Evolutionary conservation across 2,797 vertebrate species (phyloP), one percentile per base, ranked within the genome.

Genomic region (Gobionotothen gibberifrons): DNA sequence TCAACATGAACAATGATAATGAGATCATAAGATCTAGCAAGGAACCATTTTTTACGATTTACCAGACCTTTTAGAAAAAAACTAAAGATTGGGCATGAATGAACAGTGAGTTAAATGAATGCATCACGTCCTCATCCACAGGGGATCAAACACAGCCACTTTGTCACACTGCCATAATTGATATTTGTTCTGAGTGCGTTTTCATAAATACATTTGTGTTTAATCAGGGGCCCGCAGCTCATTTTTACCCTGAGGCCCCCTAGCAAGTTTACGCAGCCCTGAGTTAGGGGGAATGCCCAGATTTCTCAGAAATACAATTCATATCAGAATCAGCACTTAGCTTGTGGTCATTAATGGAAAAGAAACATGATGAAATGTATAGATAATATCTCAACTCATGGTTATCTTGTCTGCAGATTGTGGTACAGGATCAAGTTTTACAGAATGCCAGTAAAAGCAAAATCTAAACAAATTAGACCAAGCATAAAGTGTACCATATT

Each of bases 261-360:
- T 40, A 4, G 3, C 3, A 0, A 8, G 36, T 60, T 52, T 22
- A 10, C 32, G 56, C 1, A 2, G 29, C 55, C 10, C 36, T 55
- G 55, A 17, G 36, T 29, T 13, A 51, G 39, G 44, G 54, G 10
- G 54, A 70, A 57, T 74, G 26, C 29, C 15, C 26, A 42, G 40
- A 61, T 40, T 73, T 70, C 61, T 57, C 64, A 76, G 69, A 79
- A 74, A 69, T 39, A 63, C 39, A 46, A 47, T 66, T 66, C 2
- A 62, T 56, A 74, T 75, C 71, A 78, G 42, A 64, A 42, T 76
- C 26, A 55, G 15, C 29, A 63, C 56, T 48, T 53, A 44, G 17
- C 49, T 62, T 57, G 46, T 60, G 61, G 63, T 67, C 56, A 74
- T 44, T 70, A 72, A 72, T 69, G 56, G 57, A 56, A 72, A 63